Percentiles rank a stretch among this genome's conserved stretches.
Evolutionary conservation across 2,888 invertebrate genomes (phyloP).

Genomic region (Dolichopus griseipennis): DNA sequence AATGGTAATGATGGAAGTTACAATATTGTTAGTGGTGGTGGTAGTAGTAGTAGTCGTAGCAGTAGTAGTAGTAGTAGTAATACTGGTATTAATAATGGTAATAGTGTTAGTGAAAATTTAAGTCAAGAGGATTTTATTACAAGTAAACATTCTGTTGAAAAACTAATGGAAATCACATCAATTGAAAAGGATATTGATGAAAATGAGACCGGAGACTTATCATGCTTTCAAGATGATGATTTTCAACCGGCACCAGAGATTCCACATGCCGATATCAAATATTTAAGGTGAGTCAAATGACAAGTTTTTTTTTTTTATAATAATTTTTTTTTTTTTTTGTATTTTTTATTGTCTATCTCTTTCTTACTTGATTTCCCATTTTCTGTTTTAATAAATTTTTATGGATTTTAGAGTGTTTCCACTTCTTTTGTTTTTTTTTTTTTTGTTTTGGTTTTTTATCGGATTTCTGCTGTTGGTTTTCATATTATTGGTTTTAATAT

Average conservation of each 20-base stretch:
- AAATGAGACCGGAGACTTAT: conserved; percentile 23
- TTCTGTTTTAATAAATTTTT: too few species aligned
- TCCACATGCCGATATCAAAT: conserved; percentile 23
- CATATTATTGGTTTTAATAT: too few species aligned
- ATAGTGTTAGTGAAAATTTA: not conserved
- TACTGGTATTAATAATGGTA: not conserved
- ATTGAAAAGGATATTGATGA: conserved; percentile 11
- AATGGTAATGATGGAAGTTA: not conserved
- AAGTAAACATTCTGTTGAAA: not conserved
- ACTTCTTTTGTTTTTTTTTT: too few species aligned
- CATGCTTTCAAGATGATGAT: conserved; percentile 22
- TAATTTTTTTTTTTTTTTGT: too few species aligned
- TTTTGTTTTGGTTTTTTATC: too few species aligned
- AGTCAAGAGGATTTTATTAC: conserved; percentile 6
- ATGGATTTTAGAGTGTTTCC: too few species aligned
- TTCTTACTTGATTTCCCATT: too few species aligned
- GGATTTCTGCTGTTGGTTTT: too few species aligned
- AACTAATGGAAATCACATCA: conserved; percentile 7
- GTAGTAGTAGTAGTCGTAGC: not conserved
- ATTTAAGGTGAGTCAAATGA: conserved; percentile 21
- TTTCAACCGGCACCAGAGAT: conserved; percentile 24
- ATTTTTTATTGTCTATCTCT: too few species aligned
- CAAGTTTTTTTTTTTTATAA: too few species aligned
- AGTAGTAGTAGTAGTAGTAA: not conserved
- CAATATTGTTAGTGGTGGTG: not conserved